These are phyloP conservation scores for Ypsolopha scabrella DNA, from an alignment of 2,888 invertebrate species.

Conservation along the genomic window DNA sequence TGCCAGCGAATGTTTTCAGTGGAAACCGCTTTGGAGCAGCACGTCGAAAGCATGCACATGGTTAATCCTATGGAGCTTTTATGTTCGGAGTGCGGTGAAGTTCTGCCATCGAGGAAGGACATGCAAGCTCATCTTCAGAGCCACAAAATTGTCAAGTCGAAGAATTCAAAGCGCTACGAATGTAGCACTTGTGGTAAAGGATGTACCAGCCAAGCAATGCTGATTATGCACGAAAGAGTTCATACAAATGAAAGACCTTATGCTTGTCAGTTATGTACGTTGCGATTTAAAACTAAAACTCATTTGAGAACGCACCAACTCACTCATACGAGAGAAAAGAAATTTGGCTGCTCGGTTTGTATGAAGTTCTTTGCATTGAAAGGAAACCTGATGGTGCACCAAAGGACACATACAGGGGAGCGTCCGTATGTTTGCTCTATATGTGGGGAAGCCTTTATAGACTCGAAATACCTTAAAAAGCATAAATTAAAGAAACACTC, in stretches of 20 bases:
- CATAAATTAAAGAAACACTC: constrained; percentile 60
- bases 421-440: constrained; percentile 55
- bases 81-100: constrained; percentile 52
- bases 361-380: constrained; percentile 66
- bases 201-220: constrained; percentile 61
- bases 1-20: constrained; percentile 63
- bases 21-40: constrained; percentile 52
- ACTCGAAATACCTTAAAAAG: constrained; percentile 64
- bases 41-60: constrained; percentile 50
- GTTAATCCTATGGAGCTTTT: constrained; percentile 37
- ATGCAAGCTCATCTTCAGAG: constrained; percentile 37
- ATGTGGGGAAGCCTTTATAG: constrained; percentile 62
- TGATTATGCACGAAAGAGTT: constrained; percentile 61
- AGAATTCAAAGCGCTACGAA: constrained; percentile 33
- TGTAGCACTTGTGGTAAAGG: constrained; percentile 54
- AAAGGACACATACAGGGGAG: constrained; percentile 63
- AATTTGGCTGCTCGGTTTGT: constrained; percentile 64
- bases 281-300: constrained; percentile 61
- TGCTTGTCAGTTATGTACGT: constrained; percentile 52
- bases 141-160: constrained; percentile 30
- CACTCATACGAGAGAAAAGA: constrained; percentile 62
- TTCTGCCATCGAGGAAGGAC: constrained; percentile 38
- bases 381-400: constrained; percentile 61
- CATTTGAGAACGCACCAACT: constrained; percentile 61
- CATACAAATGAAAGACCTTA: constrained; percentile 63